phyloP scores from a whole-genome alignment of 2,113 vertebrate genomes.

The Melospiza melodia region DNA sequence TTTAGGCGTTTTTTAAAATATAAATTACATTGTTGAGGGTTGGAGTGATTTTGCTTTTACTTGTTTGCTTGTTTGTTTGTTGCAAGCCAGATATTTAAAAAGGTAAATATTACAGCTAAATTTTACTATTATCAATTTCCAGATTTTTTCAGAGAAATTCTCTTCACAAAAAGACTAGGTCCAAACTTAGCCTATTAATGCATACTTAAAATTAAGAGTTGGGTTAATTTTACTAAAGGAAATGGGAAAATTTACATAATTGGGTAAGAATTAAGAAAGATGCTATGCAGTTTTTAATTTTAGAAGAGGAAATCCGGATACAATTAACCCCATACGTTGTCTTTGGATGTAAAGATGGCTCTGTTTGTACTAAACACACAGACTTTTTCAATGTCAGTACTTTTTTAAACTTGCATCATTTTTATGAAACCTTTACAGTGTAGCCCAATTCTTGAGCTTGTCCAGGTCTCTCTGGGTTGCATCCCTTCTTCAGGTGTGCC shows the following conservation, averaged over 20 bases:
- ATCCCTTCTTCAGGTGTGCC: neutral
- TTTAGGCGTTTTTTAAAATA: neutral
- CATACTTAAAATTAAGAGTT: neutral
- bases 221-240: neutral
- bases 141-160: neutral
- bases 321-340: fast-evolving
- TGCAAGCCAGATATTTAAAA: neutral
- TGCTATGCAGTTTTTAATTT: neutral
- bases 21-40: neutral
- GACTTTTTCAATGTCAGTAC: neutral
- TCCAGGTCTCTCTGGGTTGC: neutral
- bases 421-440: neutral
- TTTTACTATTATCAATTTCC: neutral
- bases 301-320: neutral
- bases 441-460: neutral
- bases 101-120: neutral
- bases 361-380: neutral
- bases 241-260: neutral
- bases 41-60: neutral
- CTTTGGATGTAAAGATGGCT: neutral
- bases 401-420: neutral
- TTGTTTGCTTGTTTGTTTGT: too few species aligned
- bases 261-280: neutral
- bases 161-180: neutral
- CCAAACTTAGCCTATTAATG: neutral